Conservation (phyloP, 2,113 vertebrate genomes). For the Choloepus hoffmanni region DNA sequence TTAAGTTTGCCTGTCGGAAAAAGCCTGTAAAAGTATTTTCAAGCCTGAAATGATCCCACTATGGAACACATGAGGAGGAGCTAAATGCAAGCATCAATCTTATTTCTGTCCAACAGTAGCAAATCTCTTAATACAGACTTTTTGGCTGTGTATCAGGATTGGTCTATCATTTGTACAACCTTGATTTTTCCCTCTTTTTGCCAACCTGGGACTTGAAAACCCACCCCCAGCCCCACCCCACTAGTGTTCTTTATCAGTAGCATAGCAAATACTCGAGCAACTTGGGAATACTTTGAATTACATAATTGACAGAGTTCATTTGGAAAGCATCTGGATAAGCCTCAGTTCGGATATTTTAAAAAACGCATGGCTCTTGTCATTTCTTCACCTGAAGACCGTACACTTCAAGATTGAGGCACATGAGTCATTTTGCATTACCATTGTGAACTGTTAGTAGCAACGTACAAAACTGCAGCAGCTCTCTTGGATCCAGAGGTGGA, state of each 20-base stretch:
- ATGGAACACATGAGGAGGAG: background rate
- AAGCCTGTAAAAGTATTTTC: slow-evolving; percentile 59
- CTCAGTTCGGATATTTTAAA: slow-evolving; percentile 9
- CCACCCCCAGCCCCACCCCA: background rate
- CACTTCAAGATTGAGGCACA: background rate
- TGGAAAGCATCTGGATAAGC: background rate
- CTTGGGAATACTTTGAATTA: background rate
- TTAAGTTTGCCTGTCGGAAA: slow-evolving; percentile 42
- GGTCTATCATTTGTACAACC: background rate
- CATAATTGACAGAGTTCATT: background rate
- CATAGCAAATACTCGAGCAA: slow-evolving; percentile 22
- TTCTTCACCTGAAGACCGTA: slow-evolving; percentile 22
- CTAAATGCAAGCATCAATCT: background rate
- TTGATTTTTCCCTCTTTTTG: background rate
- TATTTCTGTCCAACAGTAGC: slow-evolving; percentile 60
- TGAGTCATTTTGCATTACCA: background rate
- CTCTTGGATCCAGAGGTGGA: background rate
- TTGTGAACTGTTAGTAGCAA: background rate
- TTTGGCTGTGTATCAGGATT: slow-evolving; percentile 38
- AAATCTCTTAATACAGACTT: background rate
- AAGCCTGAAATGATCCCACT: background rate
- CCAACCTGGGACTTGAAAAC: background rate
- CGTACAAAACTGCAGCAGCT: background rate
- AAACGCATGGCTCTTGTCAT: background rate
- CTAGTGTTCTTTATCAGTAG: background rate